Evolutionary conservation across 2,888 invertebrate species (phyloP).

Genomic region (Lasioglossum villosulum): DNA sequence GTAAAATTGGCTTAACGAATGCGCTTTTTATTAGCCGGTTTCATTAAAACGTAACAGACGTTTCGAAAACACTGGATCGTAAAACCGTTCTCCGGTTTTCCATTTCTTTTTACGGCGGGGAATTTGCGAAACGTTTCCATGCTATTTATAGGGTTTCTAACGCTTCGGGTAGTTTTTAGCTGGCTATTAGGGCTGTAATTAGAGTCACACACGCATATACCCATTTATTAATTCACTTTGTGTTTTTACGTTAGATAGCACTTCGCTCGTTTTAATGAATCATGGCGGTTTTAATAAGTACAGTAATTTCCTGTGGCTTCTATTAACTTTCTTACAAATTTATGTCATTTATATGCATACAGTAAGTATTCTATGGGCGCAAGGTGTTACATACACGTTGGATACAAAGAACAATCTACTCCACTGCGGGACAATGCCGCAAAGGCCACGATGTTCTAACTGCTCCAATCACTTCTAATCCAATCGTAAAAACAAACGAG

Average conservation of each 20-base stretch:
- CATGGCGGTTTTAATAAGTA: not conserved
- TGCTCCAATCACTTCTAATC: no score
- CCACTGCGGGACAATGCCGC: no score
- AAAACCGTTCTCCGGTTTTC: not conserved
- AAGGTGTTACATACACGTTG: no score
- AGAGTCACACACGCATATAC: not conserved
- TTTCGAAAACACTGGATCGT: not conserved
- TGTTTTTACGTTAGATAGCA: not conserved
- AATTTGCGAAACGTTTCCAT: not conserved
- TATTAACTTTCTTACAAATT: no score
- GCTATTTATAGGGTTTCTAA: not conserved
- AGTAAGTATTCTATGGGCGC: no score
- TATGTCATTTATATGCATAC: no score
- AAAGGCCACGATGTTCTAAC: no score
- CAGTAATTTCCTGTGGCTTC: not conserved
- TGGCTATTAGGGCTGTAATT: not conserved
- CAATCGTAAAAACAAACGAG: no score
- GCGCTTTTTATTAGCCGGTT: not conserved
- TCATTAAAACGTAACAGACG: not conserved
- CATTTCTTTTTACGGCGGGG: not conserved
- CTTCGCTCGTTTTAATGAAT: not conserved
- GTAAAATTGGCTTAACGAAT: not conserved
- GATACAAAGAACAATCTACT: no score
- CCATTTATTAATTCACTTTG: not conserved
- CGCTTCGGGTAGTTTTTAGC: not conserved